Percentiles rank a stretch among this genome's conserved stretches.
These are phyloP conservation scores for Cydia fagiglandana DNA, from an alignment of 1,140 invertebrate species.

Conservation along the genomic window DNA sequence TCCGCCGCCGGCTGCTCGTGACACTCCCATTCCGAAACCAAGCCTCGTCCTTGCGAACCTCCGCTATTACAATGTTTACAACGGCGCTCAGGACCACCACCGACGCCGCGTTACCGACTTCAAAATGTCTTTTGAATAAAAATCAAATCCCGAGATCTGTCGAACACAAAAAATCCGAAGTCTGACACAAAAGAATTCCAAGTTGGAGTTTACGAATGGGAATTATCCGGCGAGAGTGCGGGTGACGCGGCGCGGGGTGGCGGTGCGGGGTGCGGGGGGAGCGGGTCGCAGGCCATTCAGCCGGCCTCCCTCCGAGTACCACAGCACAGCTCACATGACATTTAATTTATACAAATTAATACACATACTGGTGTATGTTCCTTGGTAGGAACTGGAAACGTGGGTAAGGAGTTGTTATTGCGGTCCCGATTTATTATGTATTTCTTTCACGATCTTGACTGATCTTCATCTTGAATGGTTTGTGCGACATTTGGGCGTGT, in stretches of 20 bases:
- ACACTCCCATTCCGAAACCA: neutral
- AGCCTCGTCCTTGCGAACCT: neutral
- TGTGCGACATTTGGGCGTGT: no score
- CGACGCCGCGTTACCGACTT: neutral
- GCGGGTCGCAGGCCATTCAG: no score
- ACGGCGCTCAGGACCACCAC: neutral
- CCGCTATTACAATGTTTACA: neutral
- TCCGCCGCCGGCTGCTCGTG: neutral
- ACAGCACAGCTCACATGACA: neutral
- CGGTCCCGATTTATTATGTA: neutral
- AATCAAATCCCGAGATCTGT: neutral
- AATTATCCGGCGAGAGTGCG: neutral
- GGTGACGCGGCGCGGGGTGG: neutral
- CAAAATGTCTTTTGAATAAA: neutral
- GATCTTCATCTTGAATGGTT: no score
- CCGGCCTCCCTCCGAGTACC: neutral
- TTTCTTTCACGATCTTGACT: no score
- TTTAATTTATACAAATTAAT: neutral
- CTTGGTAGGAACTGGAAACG: neutral
- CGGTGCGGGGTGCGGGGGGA: neutral
- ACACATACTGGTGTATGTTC: no score
- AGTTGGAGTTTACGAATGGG: constrained; percentile 3
- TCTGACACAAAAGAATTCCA: neutral
- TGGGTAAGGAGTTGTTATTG: neutral
- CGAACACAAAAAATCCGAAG: neutral